Base-by-base conservation (phyloP, 1,140 invertebrate genomes). In the Archivesica marissinica region DNA sequence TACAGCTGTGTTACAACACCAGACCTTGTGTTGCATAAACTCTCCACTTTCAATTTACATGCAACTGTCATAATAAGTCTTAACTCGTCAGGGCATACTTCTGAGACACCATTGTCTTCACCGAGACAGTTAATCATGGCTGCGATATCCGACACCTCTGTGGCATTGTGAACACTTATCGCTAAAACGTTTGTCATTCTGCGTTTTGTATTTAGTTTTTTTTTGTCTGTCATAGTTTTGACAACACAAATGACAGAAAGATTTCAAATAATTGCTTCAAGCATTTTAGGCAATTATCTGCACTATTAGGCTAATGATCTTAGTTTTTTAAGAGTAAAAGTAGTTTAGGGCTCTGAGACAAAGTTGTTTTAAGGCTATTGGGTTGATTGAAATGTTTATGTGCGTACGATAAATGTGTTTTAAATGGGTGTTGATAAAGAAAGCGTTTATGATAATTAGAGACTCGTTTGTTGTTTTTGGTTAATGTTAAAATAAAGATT, bases 211-310 rank as follows among this genome's bases (percentile, higher is more conserved):
- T n/a, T n/a, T n/a, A n/a, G 9, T 64, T 35, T 2, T 30, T 35
- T 52, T 7, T 13, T 2, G 59, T 17, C 30, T 64, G 59, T 64
- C 59, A 64, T 64, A 64, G 38, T 20, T 33, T 64, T 64, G 30
- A 64, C 38, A 64, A 35, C 20, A 4, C 33, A 59, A 59, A 64
- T 64, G 59, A 35, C 59, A 64, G 38, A 64, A 64, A 35, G 50
- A 72, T 72, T 25, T 33, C 52, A 17, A 25, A 30, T 72, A 72
- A 72, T 72, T 17, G 68, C 28, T 44, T n/a, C 20, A 47, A 72
- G 68, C 17, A 33, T 79, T 79, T 79, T 79, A 79, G 56, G 25
- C 38, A n/a, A 79, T 79, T 79, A 66, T 41, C 66, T 79, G 77
- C 77, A 13, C 38, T 35, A 66, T 79, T 79, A 61, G n/a, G 25